A percentile compares a stretch with the other conserved stretches of the same genome.
Evolutionary conservation across 2,888 invertebrate species (phyloP).

Genomic region (Galerucella pusilla): DNA sequence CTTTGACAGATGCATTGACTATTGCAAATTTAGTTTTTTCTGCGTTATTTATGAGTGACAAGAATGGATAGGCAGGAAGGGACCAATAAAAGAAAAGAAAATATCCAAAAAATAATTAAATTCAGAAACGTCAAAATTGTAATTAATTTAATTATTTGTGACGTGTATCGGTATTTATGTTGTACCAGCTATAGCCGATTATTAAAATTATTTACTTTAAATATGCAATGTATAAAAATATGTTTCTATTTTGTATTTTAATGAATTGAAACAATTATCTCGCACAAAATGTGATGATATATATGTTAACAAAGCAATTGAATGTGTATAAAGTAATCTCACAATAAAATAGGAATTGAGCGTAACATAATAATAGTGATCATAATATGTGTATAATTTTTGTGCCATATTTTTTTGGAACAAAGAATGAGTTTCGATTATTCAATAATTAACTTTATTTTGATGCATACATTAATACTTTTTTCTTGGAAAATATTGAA

Average conservation of each 20-base stretch:
- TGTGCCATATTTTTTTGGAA: conserved; percentile 43
- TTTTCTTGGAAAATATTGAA: neutral
- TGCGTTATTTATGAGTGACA: too few relatives aligned
- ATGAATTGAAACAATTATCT: neutral
- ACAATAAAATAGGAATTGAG: conserved; percentile 42
- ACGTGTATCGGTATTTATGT: too few relatives aligned
- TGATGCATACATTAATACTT: neutral
- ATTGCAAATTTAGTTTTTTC: too few relatives aligned
- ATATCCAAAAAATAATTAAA: too few relatives aligned
- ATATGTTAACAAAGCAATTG: conserved; percentile 5
- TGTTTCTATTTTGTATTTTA: neutral
- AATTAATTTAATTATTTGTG: too few relatives aligned
- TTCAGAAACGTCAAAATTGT: too few relatives aligned
- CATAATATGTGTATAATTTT: conserved; percentile 34
- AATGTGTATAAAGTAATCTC: conserved; percentile 26
- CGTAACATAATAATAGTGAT: conserved; percentile 25
- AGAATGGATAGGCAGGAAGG: too few relatives aligned
- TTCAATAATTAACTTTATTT: conserved; percentile 18
- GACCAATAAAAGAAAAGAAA: too few relatives aligned
- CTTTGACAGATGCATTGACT: too few relatives aligned
- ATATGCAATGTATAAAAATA: neutral
- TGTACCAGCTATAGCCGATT: too few relatives aligned
- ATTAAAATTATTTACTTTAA: neutral
- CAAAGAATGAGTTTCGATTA: conserved; percentile 44
- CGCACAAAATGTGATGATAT: conserved; percentile 22